A percentile compares a stretch with the other conserved stretches of the same genome.
phyloP scores from a whole-genome alignment of 2,113 vertebrate genomes.

The Camelus dromedarius region DNA sequence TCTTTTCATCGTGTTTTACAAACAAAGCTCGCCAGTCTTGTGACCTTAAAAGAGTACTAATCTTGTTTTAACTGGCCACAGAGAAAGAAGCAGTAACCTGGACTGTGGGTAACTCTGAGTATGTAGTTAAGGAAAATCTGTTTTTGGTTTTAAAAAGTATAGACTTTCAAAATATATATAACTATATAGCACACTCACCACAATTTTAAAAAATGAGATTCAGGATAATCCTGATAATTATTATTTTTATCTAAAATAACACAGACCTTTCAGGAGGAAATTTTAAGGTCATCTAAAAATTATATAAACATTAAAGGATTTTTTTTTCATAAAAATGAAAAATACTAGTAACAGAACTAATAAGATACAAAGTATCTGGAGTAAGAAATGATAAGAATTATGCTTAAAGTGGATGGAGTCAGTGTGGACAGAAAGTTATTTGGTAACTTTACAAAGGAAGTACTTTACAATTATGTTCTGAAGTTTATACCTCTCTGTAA shows the following conservation, averaged over 20 bases:
- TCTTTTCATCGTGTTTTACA: constrained; percentile 26
- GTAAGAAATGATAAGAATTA: neutral
- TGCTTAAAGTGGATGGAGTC: neutral
- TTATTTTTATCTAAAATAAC: constrained; percentile 11
- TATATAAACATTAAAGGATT: neutral
- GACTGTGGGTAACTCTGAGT: neutral
- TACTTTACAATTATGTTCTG: neutral
- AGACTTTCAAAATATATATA: neutral
- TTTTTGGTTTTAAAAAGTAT: neutral
- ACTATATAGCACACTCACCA: neutral
- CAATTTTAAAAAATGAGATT: constrained; percentile 2
- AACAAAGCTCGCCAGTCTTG: neutral
- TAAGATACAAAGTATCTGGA: neutral
- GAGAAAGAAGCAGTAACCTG: neutral
- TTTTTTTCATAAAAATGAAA: neutral
- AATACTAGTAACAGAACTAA: neutral
- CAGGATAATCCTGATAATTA: neutral
- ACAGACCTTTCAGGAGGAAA: neutral
- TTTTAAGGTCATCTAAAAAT: neutral
- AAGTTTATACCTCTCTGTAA: neutral
- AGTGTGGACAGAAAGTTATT: neutral
- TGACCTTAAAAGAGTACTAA: neutral
- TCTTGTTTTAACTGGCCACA: neutral
- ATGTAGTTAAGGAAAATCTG: constrained; percentile 9
- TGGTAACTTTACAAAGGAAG: neutral